These are phyloP conservation scores for Meriones psammophilus DNA, from an alignment of 2,797 vertebrate species.

Conservation along the genomic window DNA sequence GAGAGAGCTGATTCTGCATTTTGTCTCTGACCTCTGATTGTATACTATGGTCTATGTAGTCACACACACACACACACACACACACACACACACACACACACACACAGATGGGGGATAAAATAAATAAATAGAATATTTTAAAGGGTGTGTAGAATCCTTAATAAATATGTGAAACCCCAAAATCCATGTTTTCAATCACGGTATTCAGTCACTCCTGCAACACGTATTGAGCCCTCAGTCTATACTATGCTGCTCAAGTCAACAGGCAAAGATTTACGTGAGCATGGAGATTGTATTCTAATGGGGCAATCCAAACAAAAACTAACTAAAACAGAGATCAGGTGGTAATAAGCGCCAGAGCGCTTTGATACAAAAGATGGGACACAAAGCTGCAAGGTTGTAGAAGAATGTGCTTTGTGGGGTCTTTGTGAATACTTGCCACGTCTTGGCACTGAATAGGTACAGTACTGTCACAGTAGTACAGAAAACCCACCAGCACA, in stretches of 20 bases:
- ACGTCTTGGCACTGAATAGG: not conserved
- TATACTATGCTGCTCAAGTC: not conserved
- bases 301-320: not conserved
- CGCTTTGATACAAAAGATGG: not conserved
- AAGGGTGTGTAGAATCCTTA: not conserved
- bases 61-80: not conserved
- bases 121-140: not conserved
- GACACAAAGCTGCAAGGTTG: not conserved
- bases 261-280: not conserved
- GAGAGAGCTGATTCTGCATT: not conserved
- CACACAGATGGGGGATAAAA: not conserved
- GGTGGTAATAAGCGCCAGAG: not conserved
- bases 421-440: not conserved
- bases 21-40: not conserved
- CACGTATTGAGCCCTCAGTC: not conserved
- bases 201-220: conserved; percentile 13
- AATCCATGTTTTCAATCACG: not conserved
- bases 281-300: not conserved
- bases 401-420: not conserved
- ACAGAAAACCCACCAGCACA: not conserved
- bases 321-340: not conserved
- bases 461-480: not conserved
- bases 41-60: not conserved
- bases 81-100: not conserved
- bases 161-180: not conserved